These are phyloP conservation scores for Scotopteryx bipunctaria DNA, from an alignment of 2,888 invertebrate species.

Conservation along the genomic window DNA sequence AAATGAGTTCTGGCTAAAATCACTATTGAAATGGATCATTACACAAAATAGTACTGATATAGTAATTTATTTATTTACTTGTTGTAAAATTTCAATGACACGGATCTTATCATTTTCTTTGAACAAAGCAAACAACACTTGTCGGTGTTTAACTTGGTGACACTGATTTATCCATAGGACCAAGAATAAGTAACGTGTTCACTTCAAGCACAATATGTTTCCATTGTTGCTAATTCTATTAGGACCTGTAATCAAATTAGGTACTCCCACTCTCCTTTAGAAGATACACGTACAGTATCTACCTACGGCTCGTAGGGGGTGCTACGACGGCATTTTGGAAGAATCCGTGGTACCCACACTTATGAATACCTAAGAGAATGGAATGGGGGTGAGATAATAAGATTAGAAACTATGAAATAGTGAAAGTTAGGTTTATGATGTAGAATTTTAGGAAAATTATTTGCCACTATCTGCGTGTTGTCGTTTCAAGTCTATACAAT, in stretches of 20 bases:
- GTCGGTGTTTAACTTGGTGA: neutral
- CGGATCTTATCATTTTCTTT: constrained; percentile 17
- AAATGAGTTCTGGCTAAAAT: neutral
- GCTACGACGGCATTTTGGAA: constrained; percentile 3
- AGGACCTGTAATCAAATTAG: constrained; percentile 26
- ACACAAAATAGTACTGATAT: neutral
- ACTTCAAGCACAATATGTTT: neutral
- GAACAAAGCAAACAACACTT: no score
- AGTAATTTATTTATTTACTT: constrained; percentile 15
- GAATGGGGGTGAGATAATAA: no score
- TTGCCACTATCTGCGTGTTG: no score
- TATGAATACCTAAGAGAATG: no score
- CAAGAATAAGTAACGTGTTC: constrained; percentile 12
- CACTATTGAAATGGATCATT: constrained; percentile 2
- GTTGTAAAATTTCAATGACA: constrained; percentile 20
- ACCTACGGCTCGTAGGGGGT: constrained; percentile 9
- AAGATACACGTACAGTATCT: constrained; percentile 4
- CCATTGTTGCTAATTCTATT: constrained; percentile 26
- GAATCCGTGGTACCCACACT: no score
- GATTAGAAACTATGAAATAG: no score
- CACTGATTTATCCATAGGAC: constrained; percentile 14
- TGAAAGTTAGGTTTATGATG: no score
- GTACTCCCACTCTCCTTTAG: neutral
- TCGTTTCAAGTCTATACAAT: neutral
- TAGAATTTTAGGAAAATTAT: neutral